Evolutionary conservation across 2,797 vertebrate genomes (phyloP).

Genomic region (Malacoctenus gilli): DNA sequence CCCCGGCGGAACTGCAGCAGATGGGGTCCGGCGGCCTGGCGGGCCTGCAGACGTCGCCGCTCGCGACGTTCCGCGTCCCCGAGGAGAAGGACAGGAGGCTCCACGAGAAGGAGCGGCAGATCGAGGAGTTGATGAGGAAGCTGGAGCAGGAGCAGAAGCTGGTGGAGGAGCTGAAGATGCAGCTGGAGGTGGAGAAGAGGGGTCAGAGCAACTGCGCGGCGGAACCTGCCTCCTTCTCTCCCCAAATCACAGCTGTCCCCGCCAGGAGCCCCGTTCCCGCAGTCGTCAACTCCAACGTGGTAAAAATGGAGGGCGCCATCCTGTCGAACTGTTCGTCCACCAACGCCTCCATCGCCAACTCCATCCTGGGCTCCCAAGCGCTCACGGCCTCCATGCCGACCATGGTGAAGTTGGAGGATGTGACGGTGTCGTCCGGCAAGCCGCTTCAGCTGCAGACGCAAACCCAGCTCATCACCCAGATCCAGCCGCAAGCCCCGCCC

Average conservation of each 20-base stretch:
- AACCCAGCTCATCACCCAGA: slow-evolving; percentile 58
- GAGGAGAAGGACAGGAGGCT: slow-evolving; percentile 92
- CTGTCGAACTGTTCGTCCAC: slow-evolving; percentile 67
- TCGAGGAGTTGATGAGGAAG: slow-evolving; percentile 93
- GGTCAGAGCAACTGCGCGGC: slow-evolving; percentile 49
- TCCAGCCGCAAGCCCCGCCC: slow-evolving; percentile 43
- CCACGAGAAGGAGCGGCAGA: slow-evolving; percentile 97
- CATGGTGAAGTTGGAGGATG: slow-evolving; percentile 86
- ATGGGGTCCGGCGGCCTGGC: slow-evolving; percentile 74
- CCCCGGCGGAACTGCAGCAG: slow-evolving; percentile 82
- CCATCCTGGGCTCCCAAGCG: slow-evolving; percentile 49
- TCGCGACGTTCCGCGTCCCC: slow-evolving; percentile 50
- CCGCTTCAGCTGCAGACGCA: slow-evolving; percentile 56
- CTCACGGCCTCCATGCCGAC: slow-evolving; percentile 42
- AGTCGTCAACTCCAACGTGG: slow-evolving; percentile 44
- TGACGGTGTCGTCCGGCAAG: slow-evolving; percentile 63
- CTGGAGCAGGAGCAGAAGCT: slow-evolving; percentile 95
- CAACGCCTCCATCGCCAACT: slow-evolving; percentile 35
- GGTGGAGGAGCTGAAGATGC: slow-evolving; percentile 95
- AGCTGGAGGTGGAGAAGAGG: slow-evolving; percentile 94
- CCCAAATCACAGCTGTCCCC: slow-evolving; percentile 19
- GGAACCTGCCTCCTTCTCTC: slow-evolving; percentile 28
- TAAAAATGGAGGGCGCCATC: slow-evolving; percentile 63
- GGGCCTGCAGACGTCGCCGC: slow-evolving; percentile 7
- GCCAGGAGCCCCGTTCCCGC: slow-evolving; percentile 31